Percentiles rank a stretch among this genome's conserved stretches.
Conservation (phyloP, 2,797 vertebrate genomes). For the Varecia variegata region DNA sequence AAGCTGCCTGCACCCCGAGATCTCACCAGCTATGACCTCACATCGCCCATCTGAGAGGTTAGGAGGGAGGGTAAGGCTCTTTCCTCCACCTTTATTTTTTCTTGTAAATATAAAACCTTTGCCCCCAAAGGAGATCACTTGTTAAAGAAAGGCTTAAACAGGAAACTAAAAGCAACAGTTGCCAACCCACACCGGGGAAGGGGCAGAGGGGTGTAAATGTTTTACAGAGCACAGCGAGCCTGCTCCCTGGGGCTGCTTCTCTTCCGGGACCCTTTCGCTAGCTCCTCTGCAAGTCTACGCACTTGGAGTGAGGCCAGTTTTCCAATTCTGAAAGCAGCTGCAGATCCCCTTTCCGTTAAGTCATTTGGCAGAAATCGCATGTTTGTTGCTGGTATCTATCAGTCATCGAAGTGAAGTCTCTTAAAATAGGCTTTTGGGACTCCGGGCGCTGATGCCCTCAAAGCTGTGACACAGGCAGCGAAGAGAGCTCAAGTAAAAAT, state of each 20-base stretch:
- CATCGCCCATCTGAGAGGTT: not conserved
- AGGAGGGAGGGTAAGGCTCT: not conserved
- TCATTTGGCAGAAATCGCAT: not conserved
- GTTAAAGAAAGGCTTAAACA: not conserved
- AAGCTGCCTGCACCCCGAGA: rapidly evolving
- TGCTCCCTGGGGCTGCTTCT: not conserved
- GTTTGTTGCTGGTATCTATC: not conserved
- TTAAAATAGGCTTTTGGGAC: slow-evolving; percentile 54
- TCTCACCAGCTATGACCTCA: rapidly evolving
- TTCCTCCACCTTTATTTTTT: not conserved
- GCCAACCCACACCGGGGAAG: not conserved
- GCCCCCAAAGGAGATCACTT: not conserved
- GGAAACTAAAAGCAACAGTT: not conserved
- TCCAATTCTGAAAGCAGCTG: not conserved
- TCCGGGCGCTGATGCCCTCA: not conserved
- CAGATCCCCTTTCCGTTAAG: not conserved
- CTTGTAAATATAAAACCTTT: slow-evolving; percentile 13
- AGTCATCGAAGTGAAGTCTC: slow-evolving; percentile 28
- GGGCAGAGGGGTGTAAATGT: not conserved
- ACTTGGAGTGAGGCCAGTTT: not conserved
- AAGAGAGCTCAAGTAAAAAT: slow-evolving; percentile 19
- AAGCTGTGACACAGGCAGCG: not conserved
- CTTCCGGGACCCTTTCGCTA: not conserved
- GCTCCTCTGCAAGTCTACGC: not conserved
- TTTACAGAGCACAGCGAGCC: not conserved